Evolutionary conservation across 2,888 invertebrate species (phyloP).

Genomic region (Smittia sp.): DNA sequence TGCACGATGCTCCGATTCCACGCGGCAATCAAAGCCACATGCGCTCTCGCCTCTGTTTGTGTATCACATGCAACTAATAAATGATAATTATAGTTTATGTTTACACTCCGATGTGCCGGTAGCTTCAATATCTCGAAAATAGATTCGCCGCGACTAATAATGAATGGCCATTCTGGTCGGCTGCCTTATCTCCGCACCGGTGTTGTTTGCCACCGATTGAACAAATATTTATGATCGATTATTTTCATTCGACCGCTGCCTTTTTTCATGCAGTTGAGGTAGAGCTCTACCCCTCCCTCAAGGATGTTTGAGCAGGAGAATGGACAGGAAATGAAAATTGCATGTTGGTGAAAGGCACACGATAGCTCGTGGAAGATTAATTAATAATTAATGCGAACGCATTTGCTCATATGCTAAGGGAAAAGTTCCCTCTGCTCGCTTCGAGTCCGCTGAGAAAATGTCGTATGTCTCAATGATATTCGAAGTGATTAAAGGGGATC

Average conservation of each 20-base stretch:
- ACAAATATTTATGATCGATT: slow-evolving; percentile 28
- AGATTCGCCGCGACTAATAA: not conserved
- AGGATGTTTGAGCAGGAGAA: not conserved
- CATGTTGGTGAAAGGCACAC: not conserved
- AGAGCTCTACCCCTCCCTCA: not conserved
- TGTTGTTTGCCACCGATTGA: not conserved
- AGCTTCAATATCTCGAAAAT: not conserved
- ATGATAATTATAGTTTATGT: slow-evolving; percentile 11
- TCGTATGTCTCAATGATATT: no score
- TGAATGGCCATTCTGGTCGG: not conserved
- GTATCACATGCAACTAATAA: slow-evolving; percentile 15
- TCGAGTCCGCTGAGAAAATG: no score
- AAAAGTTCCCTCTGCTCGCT: no score
- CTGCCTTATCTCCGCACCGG: not conserved
- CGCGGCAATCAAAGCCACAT: not conserved
- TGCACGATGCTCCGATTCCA: not conserved
- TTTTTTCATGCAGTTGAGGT: not conserved
- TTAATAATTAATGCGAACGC: not conserved
- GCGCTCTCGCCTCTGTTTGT: not conserved
- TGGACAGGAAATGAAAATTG: not conserved
- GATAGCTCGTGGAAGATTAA: not conserved
- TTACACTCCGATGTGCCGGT: slow-evolving; percentile 8
- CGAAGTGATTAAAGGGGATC: no score
- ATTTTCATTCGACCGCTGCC: not conserved
- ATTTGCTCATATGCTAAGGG: no score